Evolutionary conservation across 2,113 vertebrate species (phyloP).

Genomic region (Bostrychus sinensis): DNA sequence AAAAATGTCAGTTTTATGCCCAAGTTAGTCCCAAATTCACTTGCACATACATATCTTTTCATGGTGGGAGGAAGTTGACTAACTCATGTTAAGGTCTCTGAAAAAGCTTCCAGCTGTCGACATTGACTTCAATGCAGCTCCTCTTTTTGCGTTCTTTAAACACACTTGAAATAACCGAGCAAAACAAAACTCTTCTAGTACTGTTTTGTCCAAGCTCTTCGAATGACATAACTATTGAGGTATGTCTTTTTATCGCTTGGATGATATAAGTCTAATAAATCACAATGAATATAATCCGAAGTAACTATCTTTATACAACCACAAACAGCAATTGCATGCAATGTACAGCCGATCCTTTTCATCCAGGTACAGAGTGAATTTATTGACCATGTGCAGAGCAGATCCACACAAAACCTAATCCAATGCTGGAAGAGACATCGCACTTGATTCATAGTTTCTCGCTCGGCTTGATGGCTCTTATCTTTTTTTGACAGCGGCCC

Average conservation of each 20-base stretch:
- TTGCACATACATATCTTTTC: no score
- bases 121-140: no score
- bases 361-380: conserved; percentile 67
- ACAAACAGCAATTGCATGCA: conserved; percentile 4
- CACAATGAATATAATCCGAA: background rate
- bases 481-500: conserved; percentile 60
- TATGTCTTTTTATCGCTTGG: conserved; percentile 15
- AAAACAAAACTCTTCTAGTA: background rate
- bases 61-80: no score
- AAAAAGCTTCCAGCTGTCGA: no score
- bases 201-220: background rate
- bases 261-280: conserved; percentile 25
- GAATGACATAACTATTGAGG: conserved; percentile 12
- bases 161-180: no score
- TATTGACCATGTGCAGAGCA: conserved; percentile 75
- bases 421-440: conserved; percentile 46
- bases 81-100: no score
- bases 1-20: no score
- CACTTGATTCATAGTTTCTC: conserved; percentile 67
- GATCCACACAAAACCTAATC: conserved; percentile 51
- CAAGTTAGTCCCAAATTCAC: no score
- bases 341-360: conserved; percentile 19
- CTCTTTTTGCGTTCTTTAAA: no score
- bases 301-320: conserved; percentile 1
- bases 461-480: conserved; percentile 65